Evolutionary conservation across 2,888 invertebrate species (phyloP).

Genomic region (Agrochola litura): DNA sequence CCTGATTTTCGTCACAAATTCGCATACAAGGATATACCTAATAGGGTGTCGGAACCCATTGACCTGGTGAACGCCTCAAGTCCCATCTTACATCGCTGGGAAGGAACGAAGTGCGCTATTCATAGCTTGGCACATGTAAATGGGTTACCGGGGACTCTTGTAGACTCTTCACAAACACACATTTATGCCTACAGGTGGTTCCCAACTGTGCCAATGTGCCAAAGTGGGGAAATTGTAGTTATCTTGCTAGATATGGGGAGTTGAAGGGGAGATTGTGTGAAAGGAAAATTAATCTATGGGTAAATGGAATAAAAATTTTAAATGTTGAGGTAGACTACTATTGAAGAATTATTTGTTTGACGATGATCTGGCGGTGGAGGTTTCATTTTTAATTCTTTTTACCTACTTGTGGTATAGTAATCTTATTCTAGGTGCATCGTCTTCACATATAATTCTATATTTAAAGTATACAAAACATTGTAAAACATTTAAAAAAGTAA

Average conservation of each 20-base stretch:
- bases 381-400: no score
- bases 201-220: constrained; percentile 25
- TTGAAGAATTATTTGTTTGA: background rate
- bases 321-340: background rate
- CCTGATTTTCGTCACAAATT: background rate
- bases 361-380: background rate
- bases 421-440: no score
- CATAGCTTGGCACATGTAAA: constrained; percentile 53
- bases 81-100: constrained; percentile 34
- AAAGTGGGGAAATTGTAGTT: background rate
- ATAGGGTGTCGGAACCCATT: constrained; percentile 35
- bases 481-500: no score
- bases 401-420: no score
- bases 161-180: constrained; percentile 39
- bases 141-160: constrained; percentile 56
- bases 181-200: constrained; percentile 53
- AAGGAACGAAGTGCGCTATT: constrained; percentile 55
- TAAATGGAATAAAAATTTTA: background rate
- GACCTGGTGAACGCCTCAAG: constrained; percentile 48
- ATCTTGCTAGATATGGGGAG: background rate
- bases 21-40: constrained; percentile 21
- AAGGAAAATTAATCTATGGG: no score
- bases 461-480: no score
- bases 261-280: background rate
- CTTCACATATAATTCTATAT: no score